Base-by-base conservation (phyloP, 64 coral and sea anemone species). In the Montipora capricornis region DNA sequence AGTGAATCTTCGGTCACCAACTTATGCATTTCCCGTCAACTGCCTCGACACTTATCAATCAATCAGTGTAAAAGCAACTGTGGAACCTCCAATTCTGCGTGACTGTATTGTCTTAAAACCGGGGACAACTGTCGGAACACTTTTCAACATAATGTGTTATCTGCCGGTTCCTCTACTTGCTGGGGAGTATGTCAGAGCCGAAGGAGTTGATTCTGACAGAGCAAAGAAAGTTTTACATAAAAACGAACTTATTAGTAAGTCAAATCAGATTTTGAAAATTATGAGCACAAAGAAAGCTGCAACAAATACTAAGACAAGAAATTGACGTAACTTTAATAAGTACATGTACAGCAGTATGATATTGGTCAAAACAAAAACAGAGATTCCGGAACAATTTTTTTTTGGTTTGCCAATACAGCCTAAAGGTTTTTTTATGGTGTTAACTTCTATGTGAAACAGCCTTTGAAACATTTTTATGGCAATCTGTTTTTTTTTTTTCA, bases 141-240 rank as follows among this genome's bases (percentile, higher is more conserved):
- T 96, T 17, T 96, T 96, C 82, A 48, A 77, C n/a, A 76, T 96
- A 2, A 83, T 96, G 59, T 64, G 80, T 47, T 79, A 96, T 81
- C 88, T 92, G 20, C 95, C 95, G 64, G 76, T 87, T 22, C 73
- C 80, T 81, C 83, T 96, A 4, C 68, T 96, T 11, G 95, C 87
- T 60, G 95, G 95, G 61, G 95, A 96, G 66, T 96, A 94, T 88
- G 95, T 96, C 5, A 85, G 95, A 76, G 88, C 95, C 90, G 95
- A 96, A 88, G 93, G 75, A 74, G 29, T 94, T 61, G 81, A 83
- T 77, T 78, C 44, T 52, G 91, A 82, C 37, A 91, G 92, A 64
- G 90, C 52, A 51, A 96, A 94, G 26, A 85, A 77, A 60, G 92
- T 96, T 1, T 78, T 96, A 51, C 95, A 96, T 60, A 96, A 96